Conservation (phyloP, 2,113 vertebrate genomes). For the Sakesphorus luctuosus region DNA sequence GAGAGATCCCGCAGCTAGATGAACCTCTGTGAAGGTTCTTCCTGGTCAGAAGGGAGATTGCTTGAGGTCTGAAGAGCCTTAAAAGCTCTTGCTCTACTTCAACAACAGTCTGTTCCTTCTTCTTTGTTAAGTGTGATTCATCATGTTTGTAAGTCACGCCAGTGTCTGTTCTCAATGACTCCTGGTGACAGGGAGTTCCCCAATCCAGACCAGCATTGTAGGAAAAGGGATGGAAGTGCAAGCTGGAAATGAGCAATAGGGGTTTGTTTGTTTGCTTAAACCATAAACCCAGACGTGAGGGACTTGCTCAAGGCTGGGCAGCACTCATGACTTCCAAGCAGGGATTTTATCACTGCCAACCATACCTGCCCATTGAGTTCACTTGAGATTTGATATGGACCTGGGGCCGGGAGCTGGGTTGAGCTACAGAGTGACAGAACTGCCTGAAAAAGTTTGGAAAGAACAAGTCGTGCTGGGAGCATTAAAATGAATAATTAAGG, state of each 20-base stretch:
- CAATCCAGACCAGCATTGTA: fast-evolving
- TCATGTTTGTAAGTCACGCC: neutral
- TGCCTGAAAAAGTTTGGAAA: constrained; percentile 52
- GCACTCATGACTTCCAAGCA: neutral
- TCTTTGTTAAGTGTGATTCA: neutral
- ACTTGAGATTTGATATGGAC: neutral
- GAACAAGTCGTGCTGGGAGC: constrained; percentile 53
- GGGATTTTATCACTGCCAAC: neutral
- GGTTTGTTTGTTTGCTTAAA: constrained; percentile 37
- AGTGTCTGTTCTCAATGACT: neutral
- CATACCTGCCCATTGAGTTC: neutral
- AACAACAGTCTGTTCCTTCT: neutral
- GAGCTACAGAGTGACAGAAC: neutral
- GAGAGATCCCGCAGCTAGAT: neutral
- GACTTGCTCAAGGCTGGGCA: neutral
- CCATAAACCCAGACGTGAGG: constrained; percentile 5
- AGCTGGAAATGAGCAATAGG: neutral
- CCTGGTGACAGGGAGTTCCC: constrained; percentile 22
- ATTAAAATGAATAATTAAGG: constrained; percentile 70
- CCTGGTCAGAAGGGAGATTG: neutral
- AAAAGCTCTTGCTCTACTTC: neutral
- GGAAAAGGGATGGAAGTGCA: neutral
- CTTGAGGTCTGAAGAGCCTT: neutral
- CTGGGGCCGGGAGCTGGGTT: neutral
- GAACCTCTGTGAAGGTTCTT: neutral